A percentile compares a stretch with the other conserved stretches of the same genome.
Evolutionary conservation across 2,888 invertebrate genomes (phyloP).

Genomic region (Brachyptera risi): DNA sequence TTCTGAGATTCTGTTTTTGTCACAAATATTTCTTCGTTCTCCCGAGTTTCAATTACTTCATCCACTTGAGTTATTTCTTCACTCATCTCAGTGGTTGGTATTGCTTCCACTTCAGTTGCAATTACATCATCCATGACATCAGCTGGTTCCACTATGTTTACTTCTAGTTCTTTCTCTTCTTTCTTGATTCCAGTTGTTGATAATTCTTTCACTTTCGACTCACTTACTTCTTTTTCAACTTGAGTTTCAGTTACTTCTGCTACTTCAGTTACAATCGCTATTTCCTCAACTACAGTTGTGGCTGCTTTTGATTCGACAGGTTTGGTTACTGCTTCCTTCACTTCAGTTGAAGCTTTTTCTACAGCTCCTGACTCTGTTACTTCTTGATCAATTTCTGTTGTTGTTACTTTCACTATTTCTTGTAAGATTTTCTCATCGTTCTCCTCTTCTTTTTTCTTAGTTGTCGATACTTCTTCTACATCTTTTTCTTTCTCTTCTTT

Average conservation of each 20-base stretch:
- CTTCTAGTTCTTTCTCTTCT: too few relatives aligned
- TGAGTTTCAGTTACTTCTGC: neutral
- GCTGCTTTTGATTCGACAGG: neutral
- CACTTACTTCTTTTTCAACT: neutral
- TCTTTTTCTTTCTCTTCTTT: neutral
- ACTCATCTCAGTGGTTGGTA: neutral
- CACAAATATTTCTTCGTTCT: neutral
- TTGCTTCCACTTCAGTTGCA: neutral
- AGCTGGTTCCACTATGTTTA: neutral
- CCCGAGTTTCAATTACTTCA: neutral
- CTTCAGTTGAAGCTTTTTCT: neutral
- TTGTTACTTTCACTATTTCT: neutral
- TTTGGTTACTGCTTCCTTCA: neutral
- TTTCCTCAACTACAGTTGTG: neutral
- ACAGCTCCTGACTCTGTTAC: neutral
- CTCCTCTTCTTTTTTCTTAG: neutral
- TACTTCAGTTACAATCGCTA: neutral
- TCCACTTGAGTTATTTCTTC: neutral
- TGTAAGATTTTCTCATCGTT: neutral
- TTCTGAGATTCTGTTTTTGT: too few relatives aligned
- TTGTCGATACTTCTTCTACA: neutral
- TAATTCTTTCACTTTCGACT: neutral
- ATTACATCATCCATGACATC: neutral
- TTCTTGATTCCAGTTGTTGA: too few relatives aligned
- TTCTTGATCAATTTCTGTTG: neutral